Conservation (phyloP, 2,113 vertebrate genomes). For the Pluvialis apricaria region DNA sequence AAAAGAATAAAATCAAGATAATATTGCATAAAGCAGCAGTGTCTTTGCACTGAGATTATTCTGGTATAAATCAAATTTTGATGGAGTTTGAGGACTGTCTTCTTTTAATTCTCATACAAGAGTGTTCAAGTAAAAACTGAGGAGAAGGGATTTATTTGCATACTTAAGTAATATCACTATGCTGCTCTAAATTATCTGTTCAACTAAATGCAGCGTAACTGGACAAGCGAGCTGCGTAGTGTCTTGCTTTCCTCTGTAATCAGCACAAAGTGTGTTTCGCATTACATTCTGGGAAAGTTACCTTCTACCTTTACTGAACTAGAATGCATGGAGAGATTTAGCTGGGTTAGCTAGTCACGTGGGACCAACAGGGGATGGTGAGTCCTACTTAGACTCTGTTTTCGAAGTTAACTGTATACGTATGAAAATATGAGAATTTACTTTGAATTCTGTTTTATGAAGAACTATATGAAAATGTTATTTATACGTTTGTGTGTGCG, state of each 20-base stretch:
- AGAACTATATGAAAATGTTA: background rate
- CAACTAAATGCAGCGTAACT: background rate
- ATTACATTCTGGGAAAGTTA: background rate
- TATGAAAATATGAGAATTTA: background rate
- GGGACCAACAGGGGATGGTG: fast-evolving
- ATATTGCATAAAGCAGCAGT: background rate
- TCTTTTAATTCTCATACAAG: background rate
- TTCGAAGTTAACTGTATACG: background rate
- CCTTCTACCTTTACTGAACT: background rate
- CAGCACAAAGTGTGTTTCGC: background rate
- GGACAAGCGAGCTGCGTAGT: background rate
- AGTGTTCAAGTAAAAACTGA: background rate
- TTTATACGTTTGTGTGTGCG: background rate
- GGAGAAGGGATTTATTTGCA: background rate
- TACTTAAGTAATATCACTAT: no score
- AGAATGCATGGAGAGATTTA: background rate
- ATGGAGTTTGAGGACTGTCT: background rate
- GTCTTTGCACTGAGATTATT: background rate
- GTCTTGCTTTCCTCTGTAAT: background rate
- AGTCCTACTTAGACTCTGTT: background rate
- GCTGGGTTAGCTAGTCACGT: fast-evolving
- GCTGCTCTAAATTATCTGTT: no score
- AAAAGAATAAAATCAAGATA: background rate
- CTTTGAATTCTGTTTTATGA: background rate
- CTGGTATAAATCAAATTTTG: background rate